phyloP scores from a whole-genome alignment of 2,113 vertebrate genomes.

The Catagonus wagneri region DNA sequence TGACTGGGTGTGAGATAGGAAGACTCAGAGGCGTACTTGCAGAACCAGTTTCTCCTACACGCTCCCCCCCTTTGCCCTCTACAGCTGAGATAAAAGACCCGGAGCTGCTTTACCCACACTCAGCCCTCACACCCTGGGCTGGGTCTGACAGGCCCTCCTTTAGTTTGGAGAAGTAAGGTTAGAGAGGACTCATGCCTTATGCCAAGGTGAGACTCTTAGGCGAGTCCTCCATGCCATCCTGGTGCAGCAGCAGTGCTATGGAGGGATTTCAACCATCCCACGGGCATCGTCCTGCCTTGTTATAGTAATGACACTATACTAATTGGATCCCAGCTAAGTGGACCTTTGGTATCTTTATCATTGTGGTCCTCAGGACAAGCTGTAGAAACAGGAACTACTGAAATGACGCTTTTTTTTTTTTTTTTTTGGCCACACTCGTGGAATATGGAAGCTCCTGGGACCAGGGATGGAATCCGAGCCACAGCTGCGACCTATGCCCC shows the following conservation, averaged over 20 bases:
- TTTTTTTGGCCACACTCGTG: background rate
- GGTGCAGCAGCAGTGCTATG: background rate
- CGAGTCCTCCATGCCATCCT: background rate
- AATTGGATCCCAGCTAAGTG: no score
- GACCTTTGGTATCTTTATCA: background rate
- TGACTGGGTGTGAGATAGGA: background rate
- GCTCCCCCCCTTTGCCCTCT: background rate
- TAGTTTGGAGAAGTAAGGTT: background rate
- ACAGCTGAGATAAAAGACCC: constrained; percentile 11
- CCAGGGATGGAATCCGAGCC: no score
- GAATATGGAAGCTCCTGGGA: no score
- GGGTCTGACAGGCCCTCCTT: background rate
- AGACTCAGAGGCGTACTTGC: background rate
- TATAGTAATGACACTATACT: no score
- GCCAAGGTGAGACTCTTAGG: background rate
- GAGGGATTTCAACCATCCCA: background rate
- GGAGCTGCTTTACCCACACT: background rate
- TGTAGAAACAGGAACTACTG: background rate
- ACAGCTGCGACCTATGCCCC: no score
- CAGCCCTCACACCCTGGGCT: background rate
- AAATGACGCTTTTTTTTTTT: background rate
- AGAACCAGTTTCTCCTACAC: constrained; percentile 40
- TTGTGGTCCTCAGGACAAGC: background rate
- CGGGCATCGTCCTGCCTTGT: background rate
- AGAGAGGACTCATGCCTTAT: background rate